These are phyloP conservation scores for Drosophila azteca DNA, from an alignment of 1,140 invertebrate genomes.

Conservation along the genomic window DNA sequence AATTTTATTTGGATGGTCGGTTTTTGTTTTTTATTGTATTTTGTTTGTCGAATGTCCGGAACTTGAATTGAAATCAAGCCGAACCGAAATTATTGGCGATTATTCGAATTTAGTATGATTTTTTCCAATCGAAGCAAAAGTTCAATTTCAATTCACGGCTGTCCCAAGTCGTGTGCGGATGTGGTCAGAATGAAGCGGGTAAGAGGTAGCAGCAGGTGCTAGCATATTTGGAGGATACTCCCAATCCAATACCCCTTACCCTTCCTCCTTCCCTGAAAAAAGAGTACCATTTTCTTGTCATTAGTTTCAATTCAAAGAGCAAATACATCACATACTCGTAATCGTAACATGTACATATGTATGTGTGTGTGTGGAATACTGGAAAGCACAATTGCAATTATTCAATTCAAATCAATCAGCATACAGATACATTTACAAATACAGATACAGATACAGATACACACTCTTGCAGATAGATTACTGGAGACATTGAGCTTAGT, in stretches of 20 bases:
- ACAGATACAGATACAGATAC: not conserved
- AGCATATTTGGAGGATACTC: not conserved
- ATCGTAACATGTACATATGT: slow-evolving; percentile 18
- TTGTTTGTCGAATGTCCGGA: not conserved
- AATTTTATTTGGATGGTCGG: too few relatives aligned
- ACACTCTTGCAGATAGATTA: slow-evolving; percentile 17
- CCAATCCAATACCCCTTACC: too few relatives aligned
- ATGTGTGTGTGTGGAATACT: not conserved
- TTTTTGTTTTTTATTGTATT: not conserved
- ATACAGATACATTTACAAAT: slow-evolving; percentile 15
- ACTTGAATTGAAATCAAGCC: not conserved
- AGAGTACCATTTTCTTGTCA: slow-evolving; percentile 21
- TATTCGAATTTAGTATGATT: slow-evolving; percentile 71
- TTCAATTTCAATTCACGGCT: slow-evolving; percentile 23
- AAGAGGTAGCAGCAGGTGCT: slow-evolving; percentile 30
- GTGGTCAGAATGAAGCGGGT: slow-evolving; percentile 35
- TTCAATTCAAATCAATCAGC: slow-evolving; percentile 83
- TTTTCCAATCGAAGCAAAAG: slow-evolving; percentile 64
- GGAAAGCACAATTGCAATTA: slow-evolving; percentile 77
- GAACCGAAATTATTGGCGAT: slow-evolving; percentile 51
- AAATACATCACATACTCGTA: slow-evolving; percentile 14
- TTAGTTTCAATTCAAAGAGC: slow-evolving; percentile 34
- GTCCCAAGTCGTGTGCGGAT: not conserved
- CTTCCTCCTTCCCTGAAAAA: too few relatives aligned
- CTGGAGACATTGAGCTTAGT: slow-evolving; percentile 78